Evolutionary conservation across 2,888 invertebrate species (phyloP), one percentile per base, ranked within the genome.

Genomic region (Campaea margaritaria): DNA sequence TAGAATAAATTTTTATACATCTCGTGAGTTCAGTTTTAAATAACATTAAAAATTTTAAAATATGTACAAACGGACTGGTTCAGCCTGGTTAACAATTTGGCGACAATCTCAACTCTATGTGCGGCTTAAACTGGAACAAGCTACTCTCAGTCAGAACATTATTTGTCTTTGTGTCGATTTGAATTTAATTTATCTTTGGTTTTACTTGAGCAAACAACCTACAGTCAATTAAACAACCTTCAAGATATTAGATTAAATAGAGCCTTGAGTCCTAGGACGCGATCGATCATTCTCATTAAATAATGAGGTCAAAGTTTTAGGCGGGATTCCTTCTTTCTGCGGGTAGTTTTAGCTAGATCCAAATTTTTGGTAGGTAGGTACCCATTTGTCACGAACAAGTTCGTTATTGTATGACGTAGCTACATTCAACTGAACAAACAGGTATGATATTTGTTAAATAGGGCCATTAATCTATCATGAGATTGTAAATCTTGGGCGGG

Each of bases 401-500:
- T 10, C 10, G 1, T 36, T 11, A 11, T 36, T 36, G 7, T 36
- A n/a, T 51, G 51, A 57, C 45, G 57, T 41, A 39, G 27, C 12
- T 4, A 12, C 27, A 15, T 21, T 41, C 39, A 47, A 31, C 46
- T 14, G 38, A 51, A 46, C 27, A 52, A 36, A 44, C 12, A 27
- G 31, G 31, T 38, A 39, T 48, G 44, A 39, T 47, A 36, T 48
- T 31, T 21, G 43, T 34, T 44, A 34, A 54, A 50, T 34, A 45
- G 9, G 21, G 21, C 14, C 41, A 54, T 59, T 50, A 54, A 59
- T 31, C 49, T 31, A 50, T 59, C 45, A 59, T 34, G 53, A 54
- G 34, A 34, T 46, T 46, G 50, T 59, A 54, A 54, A 50, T 44
- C 16, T 46, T 61, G 55, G 55, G 60, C 60, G 60, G 60, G 60